phyloP scores from a whole-genome alignment of 2,113 vertebrate genomes.

The Sarotherodon lohbergeri region DNA sequence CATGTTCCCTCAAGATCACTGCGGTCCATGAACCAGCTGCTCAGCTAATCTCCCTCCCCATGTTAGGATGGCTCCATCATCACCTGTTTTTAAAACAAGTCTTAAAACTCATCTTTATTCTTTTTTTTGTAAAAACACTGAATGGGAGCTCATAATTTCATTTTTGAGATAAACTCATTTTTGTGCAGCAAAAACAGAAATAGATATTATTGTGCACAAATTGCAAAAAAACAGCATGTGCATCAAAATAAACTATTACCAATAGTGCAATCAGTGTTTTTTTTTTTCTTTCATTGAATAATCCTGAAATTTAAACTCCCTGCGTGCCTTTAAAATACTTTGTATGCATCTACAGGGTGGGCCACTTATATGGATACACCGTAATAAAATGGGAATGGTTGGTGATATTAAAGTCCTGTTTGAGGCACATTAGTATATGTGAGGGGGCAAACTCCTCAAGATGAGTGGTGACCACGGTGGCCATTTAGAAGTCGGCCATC shows the following conservation, averaged over 20 bases:
- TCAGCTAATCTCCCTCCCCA: not conserved
- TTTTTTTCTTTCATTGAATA: not conserved
- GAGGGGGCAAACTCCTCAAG: too few relatives aligned
- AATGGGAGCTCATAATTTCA: not conserved
- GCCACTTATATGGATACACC: too few relatives aligned
- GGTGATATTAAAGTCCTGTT: too few relatives aligned
- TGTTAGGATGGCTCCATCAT: not conserved
- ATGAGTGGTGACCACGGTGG: too few relatives aligned
- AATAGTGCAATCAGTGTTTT: not conserved
- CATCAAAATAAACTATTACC: not conserved
- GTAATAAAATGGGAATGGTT: too few relatives aligned
- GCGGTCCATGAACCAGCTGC: not conserved
- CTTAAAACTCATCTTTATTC: not conserved
- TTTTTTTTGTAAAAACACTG: not conserved
- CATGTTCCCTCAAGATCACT: not conserved
- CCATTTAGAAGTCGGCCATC: too few relatives aligned
- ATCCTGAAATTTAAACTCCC: not conserved
- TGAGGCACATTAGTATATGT: too few relatives aligned
- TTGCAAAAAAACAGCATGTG: not conserved
- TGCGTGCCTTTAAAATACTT: not conserved
- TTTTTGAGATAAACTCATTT: not conserved
- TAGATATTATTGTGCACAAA: not conserved
- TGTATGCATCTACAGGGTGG: not conserved
- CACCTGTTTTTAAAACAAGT: not conserved
- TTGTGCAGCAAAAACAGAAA: not conserved